Base-by-base conservation (phyloP, 2,888 invertebrate genomes). In the Platycnemis pennipes region DNA sequence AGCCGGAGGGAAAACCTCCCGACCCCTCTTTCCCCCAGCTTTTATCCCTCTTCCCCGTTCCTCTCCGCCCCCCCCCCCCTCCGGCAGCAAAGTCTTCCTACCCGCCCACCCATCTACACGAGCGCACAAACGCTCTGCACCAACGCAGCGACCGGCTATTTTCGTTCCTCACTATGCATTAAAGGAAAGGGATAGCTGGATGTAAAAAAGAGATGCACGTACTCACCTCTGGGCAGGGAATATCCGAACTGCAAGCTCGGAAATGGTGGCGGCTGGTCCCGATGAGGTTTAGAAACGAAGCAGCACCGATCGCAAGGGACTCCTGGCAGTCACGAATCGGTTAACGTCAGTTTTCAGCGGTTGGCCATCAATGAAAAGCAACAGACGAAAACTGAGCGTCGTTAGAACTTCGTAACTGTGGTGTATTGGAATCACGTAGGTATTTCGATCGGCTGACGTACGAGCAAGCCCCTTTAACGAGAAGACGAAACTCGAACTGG, bases 151-250 rank as follows among this genome's bases (percentile, higher is more conserved):
- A 11, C 0, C 13, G 77, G 77, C 31, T 77, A 77, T 77, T 77
- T 77, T 77, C 77, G 77, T 77, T 77, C 77, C 77, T 13, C 11
- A 77, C 11, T 37, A 11, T 37, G 26, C 4, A 11, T 77, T 77
- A 77, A 77, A 37, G 77, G 13, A 63, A 63, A 77, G 63, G 63
- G 63, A 8, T 63, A 49, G 8, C 49, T n/a, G 16, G 7, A 49
- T 49, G 7, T 49, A 26, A 63, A 63, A 22, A 26, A 13, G 26
- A 13, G 37, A 77, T 31, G 37, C 13, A 37, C 77, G 13, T 77
- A 77, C 77, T 77, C 77, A 77, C 77, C 77, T 77, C 77, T 77
- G 22, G 8, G 77, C 77, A 37, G 37, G 77, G 77, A 77, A 37
- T 37, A 77, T 77, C 77, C 77, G 77, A 77, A 37, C 77, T 11